Conservation (phyloP, 1,140 invertebrate species). For the Heliconius hermathena region DNA sequence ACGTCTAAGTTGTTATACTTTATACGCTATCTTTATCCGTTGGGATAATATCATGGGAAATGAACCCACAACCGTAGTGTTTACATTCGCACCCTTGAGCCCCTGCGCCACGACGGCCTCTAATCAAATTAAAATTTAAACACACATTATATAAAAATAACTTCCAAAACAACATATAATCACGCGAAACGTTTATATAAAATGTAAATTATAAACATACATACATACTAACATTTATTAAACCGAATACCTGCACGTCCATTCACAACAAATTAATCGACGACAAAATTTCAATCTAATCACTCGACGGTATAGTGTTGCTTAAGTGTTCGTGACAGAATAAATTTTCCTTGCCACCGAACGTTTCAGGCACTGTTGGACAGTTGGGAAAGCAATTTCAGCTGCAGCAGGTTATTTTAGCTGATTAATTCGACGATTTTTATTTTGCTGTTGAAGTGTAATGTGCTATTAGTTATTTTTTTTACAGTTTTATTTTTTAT, state of each 20-base stretch:
- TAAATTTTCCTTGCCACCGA: slow-evolving; percentile 30
- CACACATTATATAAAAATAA: too few species aligned
- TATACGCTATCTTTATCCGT: too few species aligned
- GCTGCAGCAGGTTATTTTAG: slow-evolving; percentile 11
- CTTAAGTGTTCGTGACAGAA: slow-evolving; percentile 30
- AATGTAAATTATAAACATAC: neutral
- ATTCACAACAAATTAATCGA: neutral
- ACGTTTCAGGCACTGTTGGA: slow-evolving; percentile 14
- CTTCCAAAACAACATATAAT: too few species aligned
- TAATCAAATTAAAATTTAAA: too few species aligned
- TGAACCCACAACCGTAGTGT: too few species aligned
- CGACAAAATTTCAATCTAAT: neutral
- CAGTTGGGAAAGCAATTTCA: slow-evolving; percentile 28
- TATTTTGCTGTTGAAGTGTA: neutral
- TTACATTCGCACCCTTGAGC: too few species aligned
- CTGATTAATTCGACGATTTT: slow-evolving; percentile 15
- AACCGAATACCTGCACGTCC: neutral
- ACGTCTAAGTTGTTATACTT: too few species aligned
- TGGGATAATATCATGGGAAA: too few species aligned
- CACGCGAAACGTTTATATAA: too few species aligned
- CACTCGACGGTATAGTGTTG: slow-evolving; percentile 4
- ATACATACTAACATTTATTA: neutral
- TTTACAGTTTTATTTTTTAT: too few species aligned
- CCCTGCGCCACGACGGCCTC: too few species aligned
- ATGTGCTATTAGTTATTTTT: neutral